Evolutionary conservation across 2,797 vertebrate species (phyloP), one percentile per base, ranked within the genome.

Genomic region (Channa striata): DNA sequence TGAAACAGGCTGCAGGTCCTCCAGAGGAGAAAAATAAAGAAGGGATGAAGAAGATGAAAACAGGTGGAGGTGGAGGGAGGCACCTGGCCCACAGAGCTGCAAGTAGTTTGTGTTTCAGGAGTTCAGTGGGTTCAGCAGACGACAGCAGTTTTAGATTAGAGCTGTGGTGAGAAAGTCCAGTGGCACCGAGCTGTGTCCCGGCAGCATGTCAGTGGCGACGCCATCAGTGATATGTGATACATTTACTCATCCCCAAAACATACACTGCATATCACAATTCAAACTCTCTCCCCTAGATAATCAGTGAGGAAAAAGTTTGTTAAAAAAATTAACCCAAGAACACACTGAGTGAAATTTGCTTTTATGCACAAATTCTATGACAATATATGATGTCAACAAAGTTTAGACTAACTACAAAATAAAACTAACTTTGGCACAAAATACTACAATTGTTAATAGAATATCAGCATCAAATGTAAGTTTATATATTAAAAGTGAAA

Each of bases 101-200:
- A 62, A 19, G 25, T n/a, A 21, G 30, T 50, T 50, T 44, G 30
- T 40, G 44, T 48, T 73, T 58, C 16, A 37, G 44, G 68, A 78
- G 80, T 82, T 82, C 64, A 80, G 0, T 0, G 49, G 50, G 74
- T 80, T 75, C 2, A 68, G 48, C 13, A 47, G 63, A 76, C 54
- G 73, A 76, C 33, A 59, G 0, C 67, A 63, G 59, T 20, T 68
- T 61, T 17, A 47, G 8, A 72, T 81, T 59, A 75, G 1, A 70
- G 74, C 60, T 53, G 65, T 59, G 67, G 57, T 64, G 83, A 69
- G 66, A 69, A 69, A 40, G 13, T 78, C 57, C 47, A 59, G 47
- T 53, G 43, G 40, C 57, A 62, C 59, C 17, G 17, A 67, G 21
- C 57, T 8, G 59, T 25, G 49, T 48, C 20, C 20, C 74, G 30